Evolutionary conservation across 2,888 invertebrate genomes (phyloP).

Genomic region (Drosophila maculinotata): DNA sequence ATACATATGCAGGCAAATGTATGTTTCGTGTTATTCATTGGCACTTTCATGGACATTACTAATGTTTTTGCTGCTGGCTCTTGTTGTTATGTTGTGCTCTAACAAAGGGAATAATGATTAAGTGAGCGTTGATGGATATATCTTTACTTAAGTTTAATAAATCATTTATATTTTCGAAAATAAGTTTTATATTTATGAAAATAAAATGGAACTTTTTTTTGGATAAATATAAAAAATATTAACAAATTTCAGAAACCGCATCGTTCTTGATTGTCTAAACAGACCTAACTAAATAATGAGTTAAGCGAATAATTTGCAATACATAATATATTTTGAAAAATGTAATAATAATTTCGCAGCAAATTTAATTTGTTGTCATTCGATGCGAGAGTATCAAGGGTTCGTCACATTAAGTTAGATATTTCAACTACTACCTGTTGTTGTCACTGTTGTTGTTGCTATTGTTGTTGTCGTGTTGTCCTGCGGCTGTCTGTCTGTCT

Average conservation of each 20-base stretch:
- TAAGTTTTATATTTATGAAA: too few relatives aligned
- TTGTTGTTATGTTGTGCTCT: conserved; percentile 31
- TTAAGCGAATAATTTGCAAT: too few relatives aligned
- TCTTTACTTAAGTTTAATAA: too few relatives aligned
- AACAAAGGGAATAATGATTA: conserved; percentile 17
- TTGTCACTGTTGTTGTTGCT: conserved; percentile 16
- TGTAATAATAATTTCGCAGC: too few relatives aligned
- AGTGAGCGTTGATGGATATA: conserved; percentile 3
- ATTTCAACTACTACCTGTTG: conserved; percentile 43
- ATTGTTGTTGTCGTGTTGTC: conserved; percentile 25
- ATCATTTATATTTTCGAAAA: too few relatives aligned
- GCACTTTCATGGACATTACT: conserved; percentile 76
- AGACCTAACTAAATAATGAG: too few relatives aligned
- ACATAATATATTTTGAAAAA: too few relatives aligned
- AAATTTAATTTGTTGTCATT: too few relatives aligned
- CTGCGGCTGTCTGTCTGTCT: conserved; percentile 3
- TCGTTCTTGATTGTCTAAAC: too few relatives aligned
- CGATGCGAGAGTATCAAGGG: conserved; percentile 12
- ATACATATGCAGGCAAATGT: conserved; percentile 69
- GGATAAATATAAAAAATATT: too few relatives aligned
- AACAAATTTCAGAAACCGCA: too few relatives aligned
- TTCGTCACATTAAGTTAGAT: not conserved
- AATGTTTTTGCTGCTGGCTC: conserved; percentile 45
- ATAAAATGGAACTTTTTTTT: too few relatives aligned
- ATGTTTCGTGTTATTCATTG: conserved; percentile 73